Evolutionary conservation across 1,140 invertebrate species (phyloP), one percentile per base, ranked within the genome.

Genomic region (Dysdera silvatica): DNA sequence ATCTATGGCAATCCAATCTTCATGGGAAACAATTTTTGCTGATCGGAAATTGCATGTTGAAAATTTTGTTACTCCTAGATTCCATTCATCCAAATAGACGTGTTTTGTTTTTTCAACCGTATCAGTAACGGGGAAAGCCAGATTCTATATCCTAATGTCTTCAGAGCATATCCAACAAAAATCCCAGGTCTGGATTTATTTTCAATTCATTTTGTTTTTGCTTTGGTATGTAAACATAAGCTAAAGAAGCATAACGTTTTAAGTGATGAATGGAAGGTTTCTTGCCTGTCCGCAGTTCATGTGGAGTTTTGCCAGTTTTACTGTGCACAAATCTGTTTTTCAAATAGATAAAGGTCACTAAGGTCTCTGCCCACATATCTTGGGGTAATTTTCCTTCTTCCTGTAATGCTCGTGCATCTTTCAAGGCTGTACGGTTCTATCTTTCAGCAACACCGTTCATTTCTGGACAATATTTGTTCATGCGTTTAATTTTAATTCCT

Each of bases 401-500:
- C 18, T 43, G 55, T 62, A 81, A 18, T 64, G 71, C 67, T 62
- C 75, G 66, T 32, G 73, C 72, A 58, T 67, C 73, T 70, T 80
- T 77, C 65, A 76, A 72, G 4, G 74, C 23, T 6, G 71, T 74
- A 40, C 74, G 28, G 53, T 75, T 75, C 69, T 78, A 75, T 26
- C 79, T 67, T 66, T 82, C 79, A n/a, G 78, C 68, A 2, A 79
- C 73, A 65, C 78, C 76, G 75, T 82, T 82, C 67, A 73, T 67
- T 66, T 82, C 74, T 60, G 80, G 78, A 5, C 75, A 78, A 55
- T 76, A 72, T 41, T 75, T 71, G 33, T 76, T 71, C 5, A 74
- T 79, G 28, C 70, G 74, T 60, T 80, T 72, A 71, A 77, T 77
- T 41, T 43, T 41, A 16, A 66, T 61, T 1, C 48, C 49, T 29